Evolutionary conservation across 2,797 vertebrate species (phyloP).

Genomic region (Coilia nasus): DNA sequence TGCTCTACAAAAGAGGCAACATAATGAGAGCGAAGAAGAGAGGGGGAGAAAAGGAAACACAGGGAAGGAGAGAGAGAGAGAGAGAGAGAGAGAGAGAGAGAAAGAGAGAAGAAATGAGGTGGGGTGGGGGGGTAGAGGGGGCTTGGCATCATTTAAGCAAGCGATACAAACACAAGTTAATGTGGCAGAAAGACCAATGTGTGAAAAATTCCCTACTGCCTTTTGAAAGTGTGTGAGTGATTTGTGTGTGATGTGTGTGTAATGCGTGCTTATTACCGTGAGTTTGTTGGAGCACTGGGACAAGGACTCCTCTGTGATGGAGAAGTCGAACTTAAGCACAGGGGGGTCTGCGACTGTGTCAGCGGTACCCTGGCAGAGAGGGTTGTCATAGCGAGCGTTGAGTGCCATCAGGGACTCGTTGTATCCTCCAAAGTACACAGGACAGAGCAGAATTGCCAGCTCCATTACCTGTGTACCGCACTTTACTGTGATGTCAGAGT

Average conservation of each 20-base stretch:
- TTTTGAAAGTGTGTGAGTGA: too few species aligned
- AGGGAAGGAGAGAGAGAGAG: background rate
- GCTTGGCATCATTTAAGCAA: background rate
- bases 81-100: background rate
- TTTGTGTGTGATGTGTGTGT: background rate
- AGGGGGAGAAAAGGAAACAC: background rate
- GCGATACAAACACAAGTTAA: too few species aligned
- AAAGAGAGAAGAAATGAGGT: too few species aligned
- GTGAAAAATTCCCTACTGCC: too few species aligned
- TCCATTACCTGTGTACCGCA: slow-evolving; percentile 67
- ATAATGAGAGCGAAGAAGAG: background rate
- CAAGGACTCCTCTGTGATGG: slow-evolving; percentile 64
- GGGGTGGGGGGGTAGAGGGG: too few species aligned
- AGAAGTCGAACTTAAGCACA: slow-evolving; percentile 68
- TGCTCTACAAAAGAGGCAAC: background rate
- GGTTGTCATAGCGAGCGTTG: slow-evolving; percentile 62
- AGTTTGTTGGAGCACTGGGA: slow-evolving; percentile 59
- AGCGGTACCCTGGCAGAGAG: slow-evolving; percentile 60
- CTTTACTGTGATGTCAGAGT: slow-evolving; percentile 66
- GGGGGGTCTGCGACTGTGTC: slow-evolving; percentile 67
- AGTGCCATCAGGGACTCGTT: slow-evolving; percentile 71
- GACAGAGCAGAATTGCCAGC: slow-evolving; percentile 70
- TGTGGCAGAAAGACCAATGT: too few species aligned
- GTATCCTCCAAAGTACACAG: slow-evolving; percentile 71
- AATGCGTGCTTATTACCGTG: slow-evolving; percentile 51